A percentile compares a stretch with the other conserved stretches of the same genome.
These are phyloP conservation scores for Didymodactylos carnosus DNA, from an alignment of 2,888 invertebrate species.

Conservation along the genomic window DNA sequence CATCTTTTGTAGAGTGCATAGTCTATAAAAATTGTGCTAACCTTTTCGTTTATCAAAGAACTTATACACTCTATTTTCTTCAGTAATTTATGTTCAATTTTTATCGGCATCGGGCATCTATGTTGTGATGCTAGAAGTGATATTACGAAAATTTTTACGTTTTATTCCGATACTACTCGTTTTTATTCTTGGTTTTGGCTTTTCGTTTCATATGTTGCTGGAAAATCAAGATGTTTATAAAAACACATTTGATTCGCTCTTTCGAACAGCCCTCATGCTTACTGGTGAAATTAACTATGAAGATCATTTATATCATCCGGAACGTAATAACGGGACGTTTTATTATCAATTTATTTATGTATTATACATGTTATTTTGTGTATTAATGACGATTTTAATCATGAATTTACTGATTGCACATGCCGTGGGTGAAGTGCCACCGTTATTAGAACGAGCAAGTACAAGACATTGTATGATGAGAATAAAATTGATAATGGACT, in stretches of 20 bases:
- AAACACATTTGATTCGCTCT: neutral
- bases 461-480: neutral
- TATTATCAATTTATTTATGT: neutral
- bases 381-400: neutral
- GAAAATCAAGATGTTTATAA: neutral
- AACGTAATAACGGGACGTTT: neutral
- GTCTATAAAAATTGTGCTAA: too few relatives aligned
- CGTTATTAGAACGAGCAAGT: neutral
- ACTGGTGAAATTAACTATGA: neutral
- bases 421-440: neutral
- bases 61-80: too few relatives aligned
- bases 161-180: neutral
- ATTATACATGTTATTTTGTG: neutral
- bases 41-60: too few relatives aligned
- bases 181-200: neutral
- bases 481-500: neutral
- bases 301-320: neutral
- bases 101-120: neutral
- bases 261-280: neutral
- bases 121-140: neutral
- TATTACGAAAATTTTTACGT: neutral
- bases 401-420: neutral
- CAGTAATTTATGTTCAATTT: neutral
- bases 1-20: too few relatives aligned
- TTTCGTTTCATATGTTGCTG: neutral